Evolutionary conservation across 2,888 invertebrate species (phyloP).

Genomic region (Rhamphomyia laevipes): DNA sequence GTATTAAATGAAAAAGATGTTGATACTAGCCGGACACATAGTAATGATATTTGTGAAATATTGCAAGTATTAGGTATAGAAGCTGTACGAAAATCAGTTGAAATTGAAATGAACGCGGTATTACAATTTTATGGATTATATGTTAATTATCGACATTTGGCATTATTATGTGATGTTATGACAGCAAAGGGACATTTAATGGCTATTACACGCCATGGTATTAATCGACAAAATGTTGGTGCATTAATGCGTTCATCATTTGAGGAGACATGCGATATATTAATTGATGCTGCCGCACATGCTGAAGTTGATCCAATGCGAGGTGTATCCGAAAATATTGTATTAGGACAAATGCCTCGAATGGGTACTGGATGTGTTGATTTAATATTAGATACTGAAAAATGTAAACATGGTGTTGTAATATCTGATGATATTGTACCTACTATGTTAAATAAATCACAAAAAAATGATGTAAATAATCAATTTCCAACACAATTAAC

Average conservation of each 20-base stretch:
- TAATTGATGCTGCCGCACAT: constrained; percentile 92
- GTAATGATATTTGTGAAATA: constrained; percentile 97
- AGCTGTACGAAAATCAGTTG: constrained; percentile 93
- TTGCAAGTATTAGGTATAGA: constrained; percentile 92
- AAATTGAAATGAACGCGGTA: constrained; percentile 97
- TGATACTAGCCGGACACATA: constrained; percentile 92
- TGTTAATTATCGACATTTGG: constrained; percentile 96
- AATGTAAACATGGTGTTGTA: constrained; percentile 71
- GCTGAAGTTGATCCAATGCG: constrained; percentile 91
- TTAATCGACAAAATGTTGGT: constrained; percentile 91
- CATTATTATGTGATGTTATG: constrained; percentile 96
- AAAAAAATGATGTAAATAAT: neutral
- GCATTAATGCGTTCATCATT: constrained; percentile 96
- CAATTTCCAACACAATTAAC: constrained; percentile 54
- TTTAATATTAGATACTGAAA: constrained; percentile 84
- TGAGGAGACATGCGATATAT: constrained; percentile 90
- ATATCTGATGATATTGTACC: no score
- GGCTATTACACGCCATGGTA: constrained; percentile 98
- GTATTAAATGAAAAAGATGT: constrained; percentile 88
- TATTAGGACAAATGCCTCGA: constrained; percentile 88
- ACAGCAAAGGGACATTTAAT: constrained; percentile 97
- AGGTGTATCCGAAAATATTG: constrained; percentile 95
- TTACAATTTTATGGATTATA: constrained; percentile 96
- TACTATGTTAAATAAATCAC: neutral
- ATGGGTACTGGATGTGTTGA: constrained; percentile 93